Conservation (phyloP, 2,888 invertebrate species). For the Eulithis testata region DNA sequence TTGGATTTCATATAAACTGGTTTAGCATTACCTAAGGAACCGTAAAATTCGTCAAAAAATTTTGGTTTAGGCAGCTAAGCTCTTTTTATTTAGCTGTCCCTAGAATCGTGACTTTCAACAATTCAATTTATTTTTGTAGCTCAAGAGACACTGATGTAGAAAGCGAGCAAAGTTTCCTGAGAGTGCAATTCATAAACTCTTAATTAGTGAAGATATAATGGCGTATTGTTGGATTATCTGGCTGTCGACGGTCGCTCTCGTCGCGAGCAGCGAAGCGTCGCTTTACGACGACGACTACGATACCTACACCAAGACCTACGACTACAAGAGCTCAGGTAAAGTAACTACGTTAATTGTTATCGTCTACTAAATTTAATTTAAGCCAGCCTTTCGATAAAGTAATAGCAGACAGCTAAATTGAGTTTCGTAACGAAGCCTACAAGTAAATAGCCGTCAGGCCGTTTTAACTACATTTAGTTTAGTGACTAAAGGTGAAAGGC, state of each 20-base stretch:
- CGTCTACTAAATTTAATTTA: slow-evolving; percentile 51
- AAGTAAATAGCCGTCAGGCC: slow-evolving; percentile 49
- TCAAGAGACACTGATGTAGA: slow-evolving; percentile 47
- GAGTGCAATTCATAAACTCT: slow-evolving; percentile 46
- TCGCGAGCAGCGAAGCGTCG: slow-evolving; percentile 60
- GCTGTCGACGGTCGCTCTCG: slow-evolving; percentile 57
- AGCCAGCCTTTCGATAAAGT: slow-evolving; percentile 52
- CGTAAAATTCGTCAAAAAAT: slow-evolving; percentile 24
- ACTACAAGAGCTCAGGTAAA: slow-evolving; percentile 75
- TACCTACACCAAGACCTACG: slow-evolving; percentile 71
- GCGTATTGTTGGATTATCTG: slow-evolving; percentile 61
- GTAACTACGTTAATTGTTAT: slow-evolving; percentile 37
- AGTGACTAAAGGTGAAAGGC: slow-evolving; percentile 36
- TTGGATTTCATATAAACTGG: slow-evolving; percentile 14
- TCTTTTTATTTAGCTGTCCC: slow-evolving; percentile 21
- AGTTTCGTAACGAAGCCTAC: slow-evolving; percentile 59
- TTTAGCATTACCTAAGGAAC: slow-evolving; percentile 9
- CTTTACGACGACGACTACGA: slow-evolving; percentile 80
- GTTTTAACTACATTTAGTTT: slow-evolving; percentile 51
- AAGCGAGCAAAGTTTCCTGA: slow-evolving; percentile 38
- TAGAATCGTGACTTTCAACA: slow-evolving; percentile 24
- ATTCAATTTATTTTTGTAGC: slow-evolving; percentile 34
- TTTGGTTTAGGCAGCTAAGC: slow-evolving; percentile 17
- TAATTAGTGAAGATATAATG: slow-evolving; percentile 54
- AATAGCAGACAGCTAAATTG: slow-evolving; percentile 53